Conservation (phyloP, 2,888 invertebrate genomes). For the Dione vanillae region DNA sequence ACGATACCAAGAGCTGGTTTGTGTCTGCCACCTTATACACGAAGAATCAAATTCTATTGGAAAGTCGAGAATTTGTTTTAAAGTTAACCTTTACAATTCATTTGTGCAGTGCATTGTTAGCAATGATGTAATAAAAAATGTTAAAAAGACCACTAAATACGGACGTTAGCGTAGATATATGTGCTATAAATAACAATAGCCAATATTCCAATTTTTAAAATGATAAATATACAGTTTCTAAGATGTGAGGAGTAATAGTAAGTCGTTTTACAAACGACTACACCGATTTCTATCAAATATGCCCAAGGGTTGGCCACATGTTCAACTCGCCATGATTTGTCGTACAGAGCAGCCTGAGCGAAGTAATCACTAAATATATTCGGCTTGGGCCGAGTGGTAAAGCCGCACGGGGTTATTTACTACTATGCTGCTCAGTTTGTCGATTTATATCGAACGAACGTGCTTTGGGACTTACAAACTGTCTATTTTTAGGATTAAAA, state of each 20-base stretch:
- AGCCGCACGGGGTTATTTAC: constrained; percentile 28
- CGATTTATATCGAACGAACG: constrained; percentile 17
- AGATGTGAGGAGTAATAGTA: constrained; percentile 8
- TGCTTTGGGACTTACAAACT: constrained; percentile 31
- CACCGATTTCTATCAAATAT: constrained; percentile 28
- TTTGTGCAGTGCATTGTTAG: too few relatives aligned
- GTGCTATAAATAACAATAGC: not conserved
- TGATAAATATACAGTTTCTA: not conserved
- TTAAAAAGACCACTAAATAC: too few relatives aligned
- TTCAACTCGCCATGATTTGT: constrained; percentile 29
- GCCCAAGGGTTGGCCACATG: constrained; percentile 23
- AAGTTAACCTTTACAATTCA: too few relatives aligned
- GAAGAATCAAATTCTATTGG: too few relatives aligned
- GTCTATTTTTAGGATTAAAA: constrained; percentile 36
- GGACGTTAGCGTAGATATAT: not conserved
- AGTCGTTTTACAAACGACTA: constrained; percentile 28
- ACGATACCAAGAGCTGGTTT: too few relatives aligned
- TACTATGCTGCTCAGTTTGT: constrained; percentile 18
- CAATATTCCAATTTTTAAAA: accelerated
- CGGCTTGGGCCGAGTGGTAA: constrained; percentile 22
- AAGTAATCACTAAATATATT: constrained; percentile 31
- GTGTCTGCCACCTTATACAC: too few relatives aligned
- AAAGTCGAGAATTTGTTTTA: too few relatives aligned
- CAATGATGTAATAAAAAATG: too few relatives aligned
- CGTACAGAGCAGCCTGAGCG: constrained; percentile 16